phyloP scores from a whole-genome alignment of 1,140 invertebrate species.

The Galleria mellonella region DNA sequence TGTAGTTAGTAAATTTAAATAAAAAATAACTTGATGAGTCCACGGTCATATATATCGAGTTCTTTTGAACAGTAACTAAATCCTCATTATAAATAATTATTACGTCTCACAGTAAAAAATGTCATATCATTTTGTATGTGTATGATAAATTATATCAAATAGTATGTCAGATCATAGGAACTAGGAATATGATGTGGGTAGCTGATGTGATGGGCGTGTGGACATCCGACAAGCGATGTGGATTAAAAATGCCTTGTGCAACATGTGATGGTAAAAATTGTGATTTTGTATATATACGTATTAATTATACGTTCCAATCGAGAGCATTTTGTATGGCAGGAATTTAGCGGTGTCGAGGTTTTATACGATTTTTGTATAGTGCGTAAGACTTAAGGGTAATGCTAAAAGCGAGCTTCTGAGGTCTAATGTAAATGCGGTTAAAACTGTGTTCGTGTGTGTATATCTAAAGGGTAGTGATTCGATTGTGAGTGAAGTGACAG shows the following conservation, averaged over 20 bases:
- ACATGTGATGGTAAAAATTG: conserved; percentile 2
- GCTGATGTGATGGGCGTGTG: not conserved
- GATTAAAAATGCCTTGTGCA: not conserved
- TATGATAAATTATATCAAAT: conserved; percentile 11
- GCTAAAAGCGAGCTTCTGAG: not conserved
- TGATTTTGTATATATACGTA: conserved; percentile 1
- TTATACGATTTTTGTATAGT: conserved; percentile 4
- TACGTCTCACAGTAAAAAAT: conserved; percentile 41
- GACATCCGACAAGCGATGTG: not conserved
- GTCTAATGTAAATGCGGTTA: too few relatives aligned
- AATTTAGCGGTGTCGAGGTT: not conserved
- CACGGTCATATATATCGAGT: conserved; percentile 62
- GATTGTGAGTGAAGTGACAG: too few relatives aligned
- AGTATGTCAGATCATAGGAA: conserved; percentile 11
- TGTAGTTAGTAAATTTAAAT: conserved; percentile 66
- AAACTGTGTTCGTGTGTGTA: too few relatives aligned
- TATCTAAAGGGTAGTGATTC: too few relatives aligned
- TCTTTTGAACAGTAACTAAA: conserved; percentile 68
- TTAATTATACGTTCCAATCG: not conserved
- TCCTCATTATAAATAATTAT: conserved; percentile 47
- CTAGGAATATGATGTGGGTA: not conserved
- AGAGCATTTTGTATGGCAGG: conserved; percentile 1
- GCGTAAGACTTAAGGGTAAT: not conserved
- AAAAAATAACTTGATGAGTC: conserved; percentile 61
- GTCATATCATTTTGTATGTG: conserved; percentile 60